Evolutionary conservation across 2,113 vertebrate genomes (phyloP).

Genomic region (Labrus mixtus): DNA sequence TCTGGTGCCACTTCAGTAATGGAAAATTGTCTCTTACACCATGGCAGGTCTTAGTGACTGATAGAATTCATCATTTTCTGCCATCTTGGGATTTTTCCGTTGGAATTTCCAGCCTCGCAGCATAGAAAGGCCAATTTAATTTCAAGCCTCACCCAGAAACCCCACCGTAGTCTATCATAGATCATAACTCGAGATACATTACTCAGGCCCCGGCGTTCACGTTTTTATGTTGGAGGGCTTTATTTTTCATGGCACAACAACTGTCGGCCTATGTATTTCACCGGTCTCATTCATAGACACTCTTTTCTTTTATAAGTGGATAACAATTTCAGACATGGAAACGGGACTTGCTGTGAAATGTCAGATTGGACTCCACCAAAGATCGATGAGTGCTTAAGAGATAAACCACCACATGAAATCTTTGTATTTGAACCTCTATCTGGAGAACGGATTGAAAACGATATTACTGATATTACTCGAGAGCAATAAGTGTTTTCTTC

Average conservation of each 20-base stretch:
- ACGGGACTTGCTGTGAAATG: neutral
- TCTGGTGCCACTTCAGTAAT: constrained; percentile 77
- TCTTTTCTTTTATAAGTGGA: neutral
- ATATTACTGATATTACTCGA: too few relatives aligned
- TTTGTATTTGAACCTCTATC: neutral
- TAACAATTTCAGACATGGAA: neutral
- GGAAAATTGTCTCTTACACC: constrained; percentile 79
- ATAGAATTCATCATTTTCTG: constrained; percentile 80
- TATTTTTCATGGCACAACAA: constrained; percentile 47
- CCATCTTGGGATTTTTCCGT: constrained; percentile 71
- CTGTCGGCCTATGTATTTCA: neutral
- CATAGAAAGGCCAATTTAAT: constrained; percentile 72
- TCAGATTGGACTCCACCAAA: too few relatives aligned
- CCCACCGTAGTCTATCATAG: constrained; percentile 49
- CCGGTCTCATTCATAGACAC: neutral
- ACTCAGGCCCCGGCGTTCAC: constrained; percentile 13
- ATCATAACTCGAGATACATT: constrained; percentile 64
- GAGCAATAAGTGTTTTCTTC: too few relatives aligned
- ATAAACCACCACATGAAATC: neutral
- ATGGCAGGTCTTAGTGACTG: constrained; percentile 74
- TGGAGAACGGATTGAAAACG: too few relatives aligned
- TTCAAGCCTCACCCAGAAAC: constrained; percentile 56
- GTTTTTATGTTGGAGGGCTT: constrained; percentile 46
- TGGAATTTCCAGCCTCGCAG: constrained; percentile 60
- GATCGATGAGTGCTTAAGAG: too few relatives aligned